Conservation (phyloP, 2,797 vertebrate genomes). For the Clangula hyemalis region DNA sequence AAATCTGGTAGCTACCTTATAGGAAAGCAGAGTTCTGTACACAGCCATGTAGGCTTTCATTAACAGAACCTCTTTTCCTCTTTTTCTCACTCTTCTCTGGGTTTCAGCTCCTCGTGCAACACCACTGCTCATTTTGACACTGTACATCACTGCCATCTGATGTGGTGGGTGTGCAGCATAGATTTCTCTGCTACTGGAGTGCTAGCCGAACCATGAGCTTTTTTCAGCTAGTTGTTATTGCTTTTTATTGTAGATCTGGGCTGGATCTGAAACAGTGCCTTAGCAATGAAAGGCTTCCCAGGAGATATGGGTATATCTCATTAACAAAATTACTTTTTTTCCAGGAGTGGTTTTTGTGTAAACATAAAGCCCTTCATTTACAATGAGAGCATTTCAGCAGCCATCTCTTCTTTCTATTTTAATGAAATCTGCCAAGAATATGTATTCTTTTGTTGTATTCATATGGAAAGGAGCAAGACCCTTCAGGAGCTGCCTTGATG, state of each 20-base stretch:
- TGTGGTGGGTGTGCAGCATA: background rate
- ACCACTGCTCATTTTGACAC: background rate
- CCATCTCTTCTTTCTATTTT: conserved; percentile 2
- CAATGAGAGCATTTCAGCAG: conserved; percentile 21
- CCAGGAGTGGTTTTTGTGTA: conserved; percentile 50
- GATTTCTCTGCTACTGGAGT: background rate
- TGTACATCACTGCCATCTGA: background rate
- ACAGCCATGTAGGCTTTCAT: background rate
- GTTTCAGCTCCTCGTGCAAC: background rate
- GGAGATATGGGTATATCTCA: conserved; percentile 43
- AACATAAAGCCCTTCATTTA: conserved; percentile 58
- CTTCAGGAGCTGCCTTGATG: background rate
- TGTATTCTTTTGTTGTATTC: background rate
- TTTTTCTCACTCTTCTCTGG: background rate
- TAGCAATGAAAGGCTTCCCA: conserved; percentile 44
- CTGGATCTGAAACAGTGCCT: conserved; percentile 27
- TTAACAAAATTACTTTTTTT: conserved; percentile 68
- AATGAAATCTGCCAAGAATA: conserved; percentile 27
- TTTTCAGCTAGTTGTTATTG: background rate
- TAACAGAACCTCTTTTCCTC: background rate
- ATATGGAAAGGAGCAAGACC: conserved; percentile 6
- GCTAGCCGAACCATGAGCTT: background rate
- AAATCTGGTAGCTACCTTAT: background rate
- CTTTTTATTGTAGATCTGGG: conserved; percentile 34
- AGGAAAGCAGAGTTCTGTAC: background rate